A percentile compares a stretch with the other conserved stretches of the same genome.
Evolutionary conservation across 2,888 invertebrate genomes (phyloP).

Genomic region (Orthosia incerta): DNA sequence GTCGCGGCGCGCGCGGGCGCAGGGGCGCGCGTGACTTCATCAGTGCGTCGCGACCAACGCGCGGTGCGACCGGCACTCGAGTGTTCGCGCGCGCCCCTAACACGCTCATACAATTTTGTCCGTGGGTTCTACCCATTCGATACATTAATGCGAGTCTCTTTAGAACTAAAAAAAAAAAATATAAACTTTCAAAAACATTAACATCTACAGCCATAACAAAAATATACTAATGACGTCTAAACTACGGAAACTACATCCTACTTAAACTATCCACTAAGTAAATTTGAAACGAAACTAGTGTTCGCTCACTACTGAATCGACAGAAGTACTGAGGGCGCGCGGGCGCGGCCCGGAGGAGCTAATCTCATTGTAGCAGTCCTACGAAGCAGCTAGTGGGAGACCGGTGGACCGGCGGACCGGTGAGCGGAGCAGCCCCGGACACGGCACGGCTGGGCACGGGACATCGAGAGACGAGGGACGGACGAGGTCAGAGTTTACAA

Average conservation of each 20-base stretch:
- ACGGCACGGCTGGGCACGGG: constrained; percentile 66
- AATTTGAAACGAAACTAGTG: constrained; percentile 88
- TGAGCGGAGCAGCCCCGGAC: constrained; percentile 56
- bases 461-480: constrained; percentile 69
- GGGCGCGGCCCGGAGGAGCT: constrained; percentile 70
- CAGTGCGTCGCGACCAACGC: neutral
- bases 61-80: constrained; percentile 40
- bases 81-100: constrained; percentile 35
- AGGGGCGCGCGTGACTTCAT: constrained; percentile 21
- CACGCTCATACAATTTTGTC: constrained; percentile 65
- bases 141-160: constrained; percentile 81
- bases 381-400: constrained; percentile 79
- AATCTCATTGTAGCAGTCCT: constrained; percentile 80
- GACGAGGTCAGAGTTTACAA: constrained; percentile 72
- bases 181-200: constrained; percentile 90
- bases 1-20: constrained; percentile 63
- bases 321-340: constrained; percentile 72
- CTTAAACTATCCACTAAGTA: constrained; percentile 88
- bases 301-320: constrained; percentile 87
- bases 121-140: constrained; percentile 80
- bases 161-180: constrained; percentile 86
- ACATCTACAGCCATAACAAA: constrained; percentile 91
- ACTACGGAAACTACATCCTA: constrained; percentile 89
- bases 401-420: constrained; percentile 30
- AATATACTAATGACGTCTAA: constrained; percentile 90